phyloP scores from a whole-genome alignment of 2,797 vertebrate species.

The Pseudopleuronectes americanus region DNA sequence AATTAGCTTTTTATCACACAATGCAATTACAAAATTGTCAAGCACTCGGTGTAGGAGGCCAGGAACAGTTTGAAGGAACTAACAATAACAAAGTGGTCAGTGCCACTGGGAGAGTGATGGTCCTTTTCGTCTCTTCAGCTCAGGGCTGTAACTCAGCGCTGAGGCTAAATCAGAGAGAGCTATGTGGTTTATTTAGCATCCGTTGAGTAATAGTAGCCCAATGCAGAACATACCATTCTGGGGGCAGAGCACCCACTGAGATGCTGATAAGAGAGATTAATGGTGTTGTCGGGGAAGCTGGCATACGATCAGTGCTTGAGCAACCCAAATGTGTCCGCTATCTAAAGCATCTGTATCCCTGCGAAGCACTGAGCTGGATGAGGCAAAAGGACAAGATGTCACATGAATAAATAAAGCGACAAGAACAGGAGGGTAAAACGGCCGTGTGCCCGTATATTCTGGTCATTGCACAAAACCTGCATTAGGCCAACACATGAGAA shows the following conservation, averaged over 20 bases:
- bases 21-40: constrained; percentile 86
- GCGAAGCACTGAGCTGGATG: constrained; percentile 77
- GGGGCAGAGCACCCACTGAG: constrained; percentile 80
- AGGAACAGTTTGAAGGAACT: constrained; percentile 76
- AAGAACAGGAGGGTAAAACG: constrained; percentile 61
- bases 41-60: constrained; percentile 74
- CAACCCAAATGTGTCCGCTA: constrained; percentile 86
- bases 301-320: constrained; percentile 83
- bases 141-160: constrained; percentile 66
- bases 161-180: constrained; percentile 75
- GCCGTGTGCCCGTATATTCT: constrained; percentile 54
- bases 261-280: constrained; percentile 90
- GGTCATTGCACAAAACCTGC: constrained; percentile 69
- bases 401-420: constrained; percentile 79
- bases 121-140: constrained; percentile 61
- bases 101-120: constrained; percentile 70
- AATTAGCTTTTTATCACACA: constrained; percentile 88
- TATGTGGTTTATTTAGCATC: constrained; percentile 79
- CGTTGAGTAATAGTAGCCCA: constrained; percentile 77
- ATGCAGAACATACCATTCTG: constrained; percentile 79
- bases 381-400: constrained; percentile 82
- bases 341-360: constrained; percentile 85
- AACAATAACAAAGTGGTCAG: constrained; percentile 81
- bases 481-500: constrained; percentile 56
- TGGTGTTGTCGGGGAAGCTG: constrained; percentile 85